A percentile compares a stretch with the other conserved stretches of the same genome.
Conservation (phyloP, 2,888 invertebrate genomes). For the Rhopalosiphum nymphaeae region DNA sequence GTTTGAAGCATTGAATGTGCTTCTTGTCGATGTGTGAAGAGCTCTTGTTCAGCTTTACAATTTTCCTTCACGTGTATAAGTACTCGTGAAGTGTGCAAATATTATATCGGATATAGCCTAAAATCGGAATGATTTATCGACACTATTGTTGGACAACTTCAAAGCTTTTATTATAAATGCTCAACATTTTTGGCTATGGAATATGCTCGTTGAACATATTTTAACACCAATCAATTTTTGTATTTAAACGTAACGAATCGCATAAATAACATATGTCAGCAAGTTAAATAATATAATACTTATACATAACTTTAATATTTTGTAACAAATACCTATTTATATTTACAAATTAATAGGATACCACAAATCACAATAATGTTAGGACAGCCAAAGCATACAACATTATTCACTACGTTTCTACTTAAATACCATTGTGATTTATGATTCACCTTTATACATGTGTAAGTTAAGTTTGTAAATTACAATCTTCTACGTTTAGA, state of each 20-base stretch:
- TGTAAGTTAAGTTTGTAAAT: conserved; percentile 22
- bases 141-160: neutral
- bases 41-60: neutral
- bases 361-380: neutral
- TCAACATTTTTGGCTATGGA: neutral
- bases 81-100: neutral
- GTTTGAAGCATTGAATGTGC: neutral
- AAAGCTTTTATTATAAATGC: conserved; percentile 5
- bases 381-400: neutral
- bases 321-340: neutral
- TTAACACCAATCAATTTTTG: neutral
- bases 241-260: neutral
- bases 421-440: neutral
- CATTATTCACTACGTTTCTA: neutral
- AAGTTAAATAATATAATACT: neutral
- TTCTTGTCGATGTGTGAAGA: neutral
- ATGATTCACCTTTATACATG: conserved; percentile 19
- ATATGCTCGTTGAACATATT: neutral
- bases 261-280: neutral
- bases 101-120: neutral
- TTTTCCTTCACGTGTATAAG: neutral
- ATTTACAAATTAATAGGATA: neutral
- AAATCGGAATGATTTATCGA: conserved; percentile 30
- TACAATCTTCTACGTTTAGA: neutral
- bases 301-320: neutral